These are phyloP conservation scores for Anisognathus igniventris DNA, from an alignment of 2,797 vertebrate species.

Conservation along the genomic window DNA sequence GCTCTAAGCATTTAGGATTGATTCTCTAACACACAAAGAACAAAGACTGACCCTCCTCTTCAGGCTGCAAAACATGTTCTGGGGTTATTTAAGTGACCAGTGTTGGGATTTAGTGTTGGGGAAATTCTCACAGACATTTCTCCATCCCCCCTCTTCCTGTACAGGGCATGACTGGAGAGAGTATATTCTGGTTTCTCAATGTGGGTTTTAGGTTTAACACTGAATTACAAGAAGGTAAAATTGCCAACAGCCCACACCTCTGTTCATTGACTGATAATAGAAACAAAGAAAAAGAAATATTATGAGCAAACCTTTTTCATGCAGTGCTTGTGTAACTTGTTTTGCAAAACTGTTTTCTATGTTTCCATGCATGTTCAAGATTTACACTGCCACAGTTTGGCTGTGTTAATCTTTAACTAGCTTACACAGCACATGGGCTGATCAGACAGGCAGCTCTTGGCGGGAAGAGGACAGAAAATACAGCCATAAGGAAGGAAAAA, in stretches of 20 bases:
- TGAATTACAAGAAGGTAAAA: neutral
- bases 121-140: neutral
- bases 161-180: neutral
- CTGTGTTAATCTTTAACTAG: constrained; percentile 35
- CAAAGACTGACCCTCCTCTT: neutral
- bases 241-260: neutral
- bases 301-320: neutral
- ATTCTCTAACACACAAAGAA: neutral
- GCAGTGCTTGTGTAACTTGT: neutral
- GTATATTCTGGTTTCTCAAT: neutral
- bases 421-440: constrained; percentile 35
- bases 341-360: neutral
- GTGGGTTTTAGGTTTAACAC: neutral
- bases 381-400: neutral
- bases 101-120: neutral
- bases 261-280: neutral
- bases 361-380: neutral
- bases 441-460: neutral
- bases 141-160: neutral
- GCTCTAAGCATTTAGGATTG: neutral
- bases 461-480: constrained; percentile 30
- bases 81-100: neutral
- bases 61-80: neutral
- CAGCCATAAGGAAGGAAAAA: constrained; percentile 47
- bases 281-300: neutral